A percentile compares a stretch with the other conserved stretches of the same genome.
Conservation (phyloP, 1,140 invertebrate species). For the Pararge aegeria region DNA sequence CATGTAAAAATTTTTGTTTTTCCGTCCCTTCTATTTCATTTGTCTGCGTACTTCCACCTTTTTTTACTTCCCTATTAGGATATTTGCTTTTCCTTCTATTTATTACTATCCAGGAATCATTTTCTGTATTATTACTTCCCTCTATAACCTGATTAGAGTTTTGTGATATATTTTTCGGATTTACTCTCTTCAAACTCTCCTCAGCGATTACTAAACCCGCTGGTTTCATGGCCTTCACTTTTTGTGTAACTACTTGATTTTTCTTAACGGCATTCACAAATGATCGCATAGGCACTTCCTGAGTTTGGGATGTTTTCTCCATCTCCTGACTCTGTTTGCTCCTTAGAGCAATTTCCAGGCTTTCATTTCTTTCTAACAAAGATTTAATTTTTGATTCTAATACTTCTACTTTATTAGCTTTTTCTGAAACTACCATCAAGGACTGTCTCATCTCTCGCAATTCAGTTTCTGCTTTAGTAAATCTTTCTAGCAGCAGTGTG, state of each 20-base stretch:
- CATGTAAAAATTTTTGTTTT: constrained; percentile 28
- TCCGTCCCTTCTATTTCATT: constrained; percentile 18
- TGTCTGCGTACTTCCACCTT: constrained; percentile 13
- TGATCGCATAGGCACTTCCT: neutral
- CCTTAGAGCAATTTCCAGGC: neutral
- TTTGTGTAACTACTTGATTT: neutral
- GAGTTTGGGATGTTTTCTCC: neutral
- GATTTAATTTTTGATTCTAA: constrained; percentile 6
- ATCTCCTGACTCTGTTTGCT: neutral
- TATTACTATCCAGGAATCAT: constrained; percentile 1
- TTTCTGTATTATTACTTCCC: neutral
- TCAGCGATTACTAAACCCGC: neutral
- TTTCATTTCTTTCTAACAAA: constrained; percentile 8
- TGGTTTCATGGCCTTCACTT: constrained; percentile 5
- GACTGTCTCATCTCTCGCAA: constrained; percentile 6
- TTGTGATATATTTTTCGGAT: too few species aligned
- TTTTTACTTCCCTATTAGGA: constrained; percentile 14
- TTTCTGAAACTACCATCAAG: constrained; percentile 9
- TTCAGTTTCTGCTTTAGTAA: constrained; percentile 2
- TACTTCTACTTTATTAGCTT: constrained; percentile 4
- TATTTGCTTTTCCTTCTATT: constrained; percentile 16
- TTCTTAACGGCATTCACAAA: constrained; percentile 1
- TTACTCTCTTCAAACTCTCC: neutral
- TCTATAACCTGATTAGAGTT: neutral
- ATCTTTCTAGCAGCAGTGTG: neutral